phyloP scores from a whole-genome alignment of 2,113 vertebrate genomes.

The Salvelinus fontinalis region DNA sequence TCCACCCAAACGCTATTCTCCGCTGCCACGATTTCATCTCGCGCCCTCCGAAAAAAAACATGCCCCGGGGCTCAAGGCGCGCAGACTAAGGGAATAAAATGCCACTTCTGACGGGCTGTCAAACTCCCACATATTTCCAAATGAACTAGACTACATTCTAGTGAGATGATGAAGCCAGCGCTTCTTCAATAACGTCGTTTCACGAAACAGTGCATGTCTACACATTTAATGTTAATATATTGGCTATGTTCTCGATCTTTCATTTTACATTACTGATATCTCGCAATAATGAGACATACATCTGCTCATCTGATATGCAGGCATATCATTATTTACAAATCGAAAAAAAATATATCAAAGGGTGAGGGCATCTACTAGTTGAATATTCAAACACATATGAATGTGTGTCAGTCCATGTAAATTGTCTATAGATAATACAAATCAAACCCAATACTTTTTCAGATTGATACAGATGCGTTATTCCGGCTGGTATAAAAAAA shows the following conservation, averaged over 20 bases:
- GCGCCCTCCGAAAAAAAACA: background rate
- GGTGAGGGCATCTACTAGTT: too few species aligned
- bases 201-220: background rate
- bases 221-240: background rate
- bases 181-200: background rate
- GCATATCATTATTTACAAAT: too few species aligned
- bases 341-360: too few species aligned
- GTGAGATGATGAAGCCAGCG: background rate
- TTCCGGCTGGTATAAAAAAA: constrained; percentile 64
- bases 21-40: background rate
- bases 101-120: constrained; percentile 15
- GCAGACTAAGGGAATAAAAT: constrained; percentile 12
- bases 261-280: background rate
- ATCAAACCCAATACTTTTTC: background rate
- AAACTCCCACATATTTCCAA: constrained; percentile 37
- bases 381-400: background rate
- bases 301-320: too few species aligned
- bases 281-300: too few species aligned
- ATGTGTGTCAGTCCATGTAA: background rate
- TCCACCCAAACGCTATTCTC: background rate
- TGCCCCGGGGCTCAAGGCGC: constrained; percentile 5
- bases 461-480: constrained; percentile 7
- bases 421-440: background rate
- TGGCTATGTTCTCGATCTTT: too few species aligned
- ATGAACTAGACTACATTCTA: constrained; percentile 21